Conservation (phyloP, 1,140 invertebrate genomes). For the Varroa destructor region DNA sequence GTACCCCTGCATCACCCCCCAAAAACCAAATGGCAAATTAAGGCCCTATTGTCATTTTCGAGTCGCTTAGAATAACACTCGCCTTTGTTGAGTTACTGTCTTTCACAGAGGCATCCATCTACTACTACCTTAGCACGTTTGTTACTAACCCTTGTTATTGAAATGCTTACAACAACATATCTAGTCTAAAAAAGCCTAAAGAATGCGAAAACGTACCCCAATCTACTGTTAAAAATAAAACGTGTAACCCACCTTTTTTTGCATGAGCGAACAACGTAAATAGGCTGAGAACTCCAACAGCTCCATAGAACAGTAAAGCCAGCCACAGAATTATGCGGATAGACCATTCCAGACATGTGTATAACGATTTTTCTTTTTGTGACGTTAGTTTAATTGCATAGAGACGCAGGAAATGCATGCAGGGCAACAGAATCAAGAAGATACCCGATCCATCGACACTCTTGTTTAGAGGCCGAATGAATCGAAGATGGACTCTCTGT, state of each 20-base stretch:
- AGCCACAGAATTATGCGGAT: neutral
- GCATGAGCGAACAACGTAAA: constrained; percentile 3
- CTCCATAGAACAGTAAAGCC: neutral
- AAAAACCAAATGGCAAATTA: too few relatives aligned
- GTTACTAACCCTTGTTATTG: too few relatives aligned
- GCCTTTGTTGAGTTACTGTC: too few relatives aligned
- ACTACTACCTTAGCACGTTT: too few relatives aligned
- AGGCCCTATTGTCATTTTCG: too few relatives aligned
- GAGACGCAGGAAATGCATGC: neutral
- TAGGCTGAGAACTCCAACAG: neutral
- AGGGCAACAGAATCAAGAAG: neutral
- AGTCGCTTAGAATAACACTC: too few relatives aligned
- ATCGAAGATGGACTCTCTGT: neutral
- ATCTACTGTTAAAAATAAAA: too few relatives aligned
- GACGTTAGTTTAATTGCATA: neutral
- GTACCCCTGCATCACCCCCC: too few relatives aligned
- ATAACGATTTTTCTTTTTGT: neutral
- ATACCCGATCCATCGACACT: neutral
- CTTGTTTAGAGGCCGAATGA: neutral
- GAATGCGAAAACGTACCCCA: too few relatives aligned
- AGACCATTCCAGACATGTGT: constrained; percentile 1
- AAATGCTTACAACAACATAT: too few relatives aligned
- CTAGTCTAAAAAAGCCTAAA: too few relatives aligned
- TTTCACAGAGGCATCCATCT: too few relatives aligned
- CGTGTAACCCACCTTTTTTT: constrained; percentile 4